Percentiles rank a stretch among this genome's conserved stretches.
These are phyloP conservation scores for Heteronetta atricapilla DNA, from an alignment of 2,113 vertebrate species.

Conservation along the genomic window DNA sequence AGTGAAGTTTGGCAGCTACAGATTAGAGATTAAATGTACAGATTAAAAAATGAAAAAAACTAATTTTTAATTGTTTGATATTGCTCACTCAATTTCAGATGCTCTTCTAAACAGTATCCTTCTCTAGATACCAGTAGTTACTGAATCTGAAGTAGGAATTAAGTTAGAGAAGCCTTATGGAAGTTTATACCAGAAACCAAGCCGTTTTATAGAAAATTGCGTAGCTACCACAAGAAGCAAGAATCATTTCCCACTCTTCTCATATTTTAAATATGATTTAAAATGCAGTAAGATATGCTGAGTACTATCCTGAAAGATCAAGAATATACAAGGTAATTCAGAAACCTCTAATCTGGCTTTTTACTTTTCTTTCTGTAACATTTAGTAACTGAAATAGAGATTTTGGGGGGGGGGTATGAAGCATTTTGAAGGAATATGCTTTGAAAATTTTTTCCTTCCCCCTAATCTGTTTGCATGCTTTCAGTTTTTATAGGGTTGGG, in stretches of 20 bases:
- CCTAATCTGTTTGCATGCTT: neutral
- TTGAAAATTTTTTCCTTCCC: neutral
- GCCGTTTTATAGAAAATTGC: neutral
- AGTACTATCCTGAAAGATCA: neutral
- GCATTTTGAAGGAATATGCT: neutral
- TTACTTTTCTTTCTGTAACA: neutral
- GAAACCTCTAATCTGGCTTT: neutral
- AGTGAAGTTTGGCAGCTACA: neutral
- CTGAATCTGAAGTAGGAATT: neutral
- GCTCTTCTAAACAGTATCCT: neutral
- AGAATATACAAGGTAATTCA: neutral
- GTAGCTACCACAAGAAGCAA: neutral
- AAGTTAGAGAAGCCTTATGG: neutral
- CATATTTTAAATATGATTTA: neutral
- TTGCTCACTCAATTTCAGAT: neutral
- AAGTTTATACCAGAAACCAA: neutral
- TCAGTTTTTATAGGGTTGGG: fast-evolving
- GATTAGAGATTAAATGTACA: neutral
- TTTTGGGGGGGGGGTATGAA: neutral
- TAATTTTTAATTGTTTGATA: neutral
- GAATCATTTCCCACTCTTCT: neutral
- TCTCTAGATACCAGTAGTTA: neutral
- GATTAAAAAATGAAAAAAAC: neutral
- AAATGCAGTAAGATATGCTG: neutral
- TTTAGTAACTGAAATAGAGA: neutral